Base-by-base conservation (phyloP, 2,888 invertebrate genomes). In the Leptothorax acervorum region DNA sequence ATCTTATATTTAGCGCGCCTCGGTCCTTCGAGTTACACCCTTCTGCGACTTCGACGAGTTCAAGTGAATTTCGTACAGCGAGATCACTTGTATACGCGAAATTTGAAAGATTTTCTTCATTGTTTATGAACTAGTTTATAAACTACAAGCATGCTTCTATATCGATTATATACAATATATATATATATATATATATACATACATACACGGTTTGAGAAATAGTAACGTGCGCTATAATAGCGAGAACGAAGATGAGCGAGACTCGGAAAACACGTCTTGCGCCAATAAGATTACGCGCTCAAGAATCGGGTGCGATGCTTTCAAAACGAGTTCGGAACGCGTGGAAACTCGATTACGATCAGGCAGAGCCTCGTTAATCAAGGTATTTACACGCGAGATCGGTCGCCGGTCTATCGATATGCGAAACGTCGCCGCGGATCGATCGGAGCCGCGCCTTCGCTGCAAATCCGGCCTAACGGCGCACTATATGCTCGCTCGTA, bases 301-400 rank as follows among this genome's bases (percentile, higher is more conserved):
- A 11, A 39, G 53, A 68, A 68, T 66, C 51, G 23, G 6, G 45
- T 11, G 45, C 31, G 23, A 70, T n/a, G 55, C 57, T 55, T 73
- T 83, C 71, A 55, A 62, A 42, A 82, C 57, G 68, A 70, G 83
- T 39, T 51, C 53, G 11, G 18, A 57, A n/a, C 53, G 66, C 39
- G 28, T 39, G 62, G n/a, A 12, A 31, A 70, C 70, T 76, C 85
- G 83, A 86, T 73, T 87, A 81, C 85, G 86, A 88, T 90, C 84
- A 85, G 55, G 45, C 55, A 85, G 90, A 86, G 79, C 84, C 89
- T 90, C 89, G 90, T 93, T 92, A 92, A 93, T 93, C 92, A 89
- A 93, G 93, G 89, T 92, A 93, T 92, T 93, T 92, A 91, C 92
- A 93, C 90, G 92, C 91, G 86, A 87, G 90, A 90, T 88, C 87